Percentiles rank a stretch among this genome's conserved stretches.
Conservation (phyloP, 2,113 vertebrate species). For the Trachemys scripta region DNA sequence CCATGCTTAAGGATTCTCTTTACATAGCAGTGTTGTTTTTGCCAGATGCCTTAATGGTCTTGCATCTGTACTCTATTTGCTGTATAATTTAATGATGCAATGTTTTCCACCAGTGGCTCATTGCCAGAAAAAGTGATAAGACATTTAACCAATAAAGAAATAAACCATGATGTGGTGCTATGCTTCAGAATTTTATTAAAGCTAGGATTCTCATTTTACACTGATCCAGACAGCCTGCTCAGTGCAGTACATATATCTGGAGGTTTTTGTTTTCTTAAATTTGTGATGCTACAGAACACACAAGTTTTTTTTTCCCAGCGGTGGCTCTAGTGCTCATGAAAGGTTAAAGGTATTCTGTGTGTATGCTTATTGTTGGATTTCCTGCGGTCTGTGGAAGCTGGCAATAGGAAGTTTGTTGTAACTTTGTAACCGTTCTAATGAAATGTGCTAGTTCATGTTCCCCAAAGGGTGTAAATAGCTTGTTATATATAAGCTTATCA, state of each 20-base stretch:
- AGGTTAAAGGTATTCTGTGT: background rate
- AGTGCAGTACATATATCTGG: background rate
- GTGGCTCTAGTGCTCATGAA: background rate
- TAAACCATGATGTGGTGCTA: accelerated
- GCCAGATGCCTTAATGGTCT: background rate
- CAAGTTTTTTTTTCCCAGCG: background rate
- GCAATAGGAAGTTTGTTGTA: background rate
- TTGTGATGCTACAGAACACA: background rate
- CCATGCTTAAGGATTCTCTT: background rate
- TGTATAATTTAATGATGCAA: background rate
- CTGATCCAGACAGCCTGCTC: background rate
- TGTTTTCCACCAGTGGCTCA: accelerated
- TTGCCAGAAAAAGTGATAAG: background rate
- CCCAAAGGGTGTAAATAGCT: background rate
- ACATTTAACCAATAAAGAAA: background rate
- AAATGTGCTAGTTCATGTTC: background rate
- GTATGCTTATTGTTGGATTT: background rate
- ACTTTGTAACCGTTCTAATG: background rate
- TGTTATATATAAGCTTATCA: background rate
- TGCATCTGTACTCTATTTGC: background rate
- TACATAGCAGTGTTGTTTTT: background rate
- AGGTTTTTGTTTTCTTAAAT: background rate
- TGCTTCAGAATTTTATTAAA: background rate
- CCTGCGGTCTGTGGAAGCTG: accelerated
- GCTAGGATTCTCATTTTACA: background rate